Conservation (phyloP, 2,888 invertebrate species). For the Pegoplata infirma region DNA sequence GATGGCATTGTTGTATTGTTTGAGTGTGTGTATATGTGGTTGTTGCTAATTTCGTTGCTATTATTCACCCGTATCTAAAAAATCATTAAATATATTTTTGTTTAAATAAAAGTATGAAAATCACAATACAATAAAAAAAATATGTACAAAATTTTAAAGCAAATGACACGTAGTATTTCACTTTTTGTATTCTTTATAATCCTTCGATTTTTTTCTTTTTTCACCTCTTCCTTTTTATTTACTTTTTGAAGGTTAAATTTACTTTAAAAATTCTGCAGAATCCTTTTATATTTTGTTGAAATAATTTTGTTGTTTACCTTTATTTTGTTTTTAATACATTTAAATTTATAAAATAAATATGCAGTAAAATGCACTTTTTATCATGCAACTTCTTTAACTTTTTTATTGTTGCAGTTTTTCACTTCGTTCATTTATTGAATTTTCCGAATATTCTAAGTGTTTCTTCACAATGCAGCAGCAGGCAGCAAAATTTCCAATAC, state of each 20-base stretch:
- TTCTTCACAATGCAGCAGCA: background rate
- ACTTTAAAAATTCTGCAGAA: background rate
- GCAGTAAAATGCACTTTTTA: constrained; percentile 3
- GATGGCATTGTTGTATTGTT: constrained; percentile 60
- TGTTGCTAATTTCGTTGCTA: constrained; percentile 6
- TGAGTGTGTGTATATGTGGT: background rate
- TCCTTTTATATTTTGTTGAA: background rate
- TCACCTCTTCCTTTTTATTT: constrained; percentile 12
- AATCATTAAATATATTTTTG: background rate
- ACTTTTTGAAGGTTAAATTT: constrained; percentile 35
- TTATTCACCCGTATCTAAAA: too few relatives aligned
- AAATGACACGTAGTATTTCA: constrained; percentile 47
- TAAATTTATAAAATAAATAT: background rate
- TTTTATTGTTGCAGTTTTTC: constrained; percentile 6
- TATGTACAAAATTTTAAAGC: background rate
- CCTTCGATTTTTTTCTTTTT: constrained; percentile 25
- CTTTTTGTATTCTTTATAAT: constrained; percentile 21
- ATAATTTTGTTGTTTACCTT: constrained; percentile 10
- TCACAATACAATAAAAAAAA: background rate
- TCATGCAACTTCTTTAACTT: constrained; percentile 8
- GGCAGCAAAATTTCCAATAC: too few relatives aligned
- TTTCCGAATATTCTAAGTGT: constrained; percentile 44
- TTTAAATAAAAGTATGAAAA: background rate
- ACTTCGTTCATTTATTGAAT: constrained; percentile 41
- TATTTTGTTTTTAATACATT: background rate